These are phyloP conservation scores for Acropora tenuis DNA, from an alignment of 64 coral and sea anemone species.

Conservation along the genomic window DNA sequence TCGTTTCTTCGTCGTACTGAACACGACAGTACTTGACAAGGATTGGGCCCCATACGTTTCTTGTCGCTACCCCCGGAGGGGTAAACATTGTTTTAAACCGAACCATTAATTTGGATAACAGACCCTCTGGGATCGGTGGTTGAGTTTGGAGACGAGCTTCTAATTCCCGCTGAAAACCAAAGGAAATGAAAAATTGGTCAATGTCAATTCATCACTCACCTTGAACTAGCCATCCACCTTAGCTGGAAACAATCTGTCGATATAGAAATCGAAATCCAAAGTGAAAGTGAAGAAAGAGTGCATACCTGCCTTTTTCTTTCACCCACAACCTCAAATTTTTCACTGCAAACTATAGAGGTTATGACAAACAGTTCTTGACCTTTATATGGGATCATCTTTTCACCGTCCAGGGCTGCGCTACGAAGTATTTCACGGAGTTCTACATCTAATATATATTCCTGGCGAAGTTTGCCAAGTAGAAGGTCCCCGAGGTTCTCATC, in stretches of 20 bases:
- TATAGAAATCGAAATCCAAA: too few species aligned
- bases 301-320: not conserved
- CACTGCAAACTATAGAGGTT: not conserved
- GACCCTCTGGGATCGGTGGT: not conserved
- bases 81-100: not conserved
- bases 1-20: not conserved
- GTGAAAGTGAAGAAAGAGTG: too few species aligned
- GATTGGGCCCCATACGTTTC: not conserved
- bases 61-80: not conserved
- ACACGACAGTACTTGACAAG: slow-evolving; percentile 10
- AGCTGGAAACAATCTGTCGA: too few species aligned
- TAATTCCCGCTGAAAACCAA: too few species aligned
- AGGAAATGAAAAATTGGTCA: too few species aligned
- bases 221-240: too few species aligned
- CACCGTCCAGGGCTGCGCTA: not conserved
- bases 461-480: not conserved
- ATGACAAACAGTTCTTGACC: not conserved
- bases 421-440: not conserved
- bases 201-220: too few species aligned
- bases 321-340: not conserved
- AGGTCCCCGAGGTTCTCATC: not conserved
- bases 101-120: not conserved
- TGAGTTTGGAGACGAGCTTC: too few species aligned
- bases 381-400: not conserved
- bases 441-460: not conserved